Base-by-base conservation (phyloP, 2,113 vertebrate genomes). In the Lophura nycthemera region DNA sequence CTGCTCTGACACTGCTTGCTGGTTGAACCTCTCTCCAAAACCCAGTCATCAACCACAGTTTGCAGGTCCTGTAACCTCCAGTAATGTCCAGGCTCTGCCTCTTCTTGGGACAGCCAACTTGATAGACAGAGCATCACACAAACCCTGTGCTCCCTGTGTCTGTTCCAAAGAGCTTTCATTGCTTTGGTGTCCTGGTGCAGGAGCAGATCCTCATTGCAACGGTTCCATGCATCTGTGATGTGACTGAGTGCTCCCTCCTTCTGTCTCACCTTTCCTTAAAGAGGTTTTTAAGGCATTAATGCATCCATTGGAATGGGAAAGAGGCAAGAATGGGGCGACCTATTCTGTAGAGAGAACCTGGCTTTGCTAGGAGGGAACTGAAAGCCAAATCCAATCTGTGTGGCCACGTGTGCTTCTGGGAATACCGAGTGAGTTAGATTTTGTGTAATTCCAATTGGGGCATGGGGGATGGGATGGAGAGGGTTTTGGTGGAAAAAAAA, bases 141-240 rank as follows among this genome's bases (percentile, higher is more conserved):
- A 52, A 63, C 18, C 22, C 16, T 7, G 0, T 6, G 17, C 11
- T 61, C 40, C 45, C n/a, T 11, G 38, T 11, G 30, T 7, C 34
- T 38, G 0, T 79, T 70, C 34, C 57, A 30, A 34, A 60, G 43
- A 30, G 9, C 5, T 86, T 74, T n/a, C 21, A 16, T n/a, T 59
- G 43, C 34, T 56, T 38, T 22, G 22, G 8, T 79, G 45, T 63
- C 60, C 42, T 8, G 32, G 8, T 45, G 30, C 40, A 57, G 59
- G 24, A n/a, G 7, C 69, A 57, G 52, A 50, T 56, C 59, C 47
- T 80, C 52, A 25, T 59, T n/a, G 22, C 18, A 21, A 3, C 36
- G 36, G 4, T 43, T 59, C 36, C 4, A 0, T 2, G 17, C 0
- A 0, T 69, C 48, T 40, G 1, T 40, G 0, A 8, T 56, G 45